Base-by-base conservation (phyloP, 2,888 invertebrate species). In the Trissoscelio sp. region DNA sequence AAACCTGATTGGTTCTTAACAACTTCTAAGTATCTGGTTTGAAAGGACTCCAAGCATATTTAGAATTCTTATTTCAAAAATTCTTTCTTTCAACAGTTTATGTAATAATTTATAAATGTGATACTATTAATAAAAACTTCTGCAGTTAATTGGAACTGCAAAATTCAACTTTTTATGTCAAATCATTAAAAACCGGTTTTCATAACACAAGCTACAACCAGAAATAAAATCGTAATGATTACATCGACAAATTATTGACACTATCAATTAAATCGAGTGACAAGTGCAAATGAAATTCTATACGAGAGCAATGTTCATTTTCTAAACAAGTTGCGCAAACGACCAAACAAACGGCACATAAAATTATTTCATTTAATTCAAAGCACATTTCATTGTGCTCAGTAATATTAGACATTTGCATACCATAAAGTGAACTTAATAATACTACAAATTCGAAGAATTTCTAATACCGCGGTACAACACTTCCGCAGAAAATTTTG, bases 1-100 rank as follows among this genome's bases (percentile, higher is more conserved):
- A 34, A 60, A 55, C 44, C 53, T 67, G 75, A 77, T 67, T 77
- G 67, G 67, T 77, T 58, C 64, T 66, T 58, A 55, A 16, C 11
- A 57, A 18, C 22, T 0, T 34, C 22, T 31, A 34, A 62, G 53
- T 14, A 37, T 31, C 28, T 4, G 31, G 14, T 53, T 53, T 51
- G 12, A 62, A 73, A 42, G 16, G 24, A 37, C 24, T 57, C 31
- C 37, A 70, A 64, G 55, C 73, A 64, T 37, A 28, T 28, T 53
- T 53, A 31, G n/a, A 14, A 44, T 37, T 70, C 51, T 37, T 34
- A 34, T 55, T 18, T 1, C 31, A 31, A 18, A 7, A 44, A 44
- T 14, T 4, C 7, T 0, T 44, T 44, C 18, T 44, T 44, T 18
- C 2, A 44, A 44, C 39, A 42, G 3, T 42, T 42, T 14, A 11